Evolutionary conservation across 2,113 vertebrate genomes (phyloP), one percentile per base, ranked within the genome.

Genomic region (Arenaria interpres): DNA sequence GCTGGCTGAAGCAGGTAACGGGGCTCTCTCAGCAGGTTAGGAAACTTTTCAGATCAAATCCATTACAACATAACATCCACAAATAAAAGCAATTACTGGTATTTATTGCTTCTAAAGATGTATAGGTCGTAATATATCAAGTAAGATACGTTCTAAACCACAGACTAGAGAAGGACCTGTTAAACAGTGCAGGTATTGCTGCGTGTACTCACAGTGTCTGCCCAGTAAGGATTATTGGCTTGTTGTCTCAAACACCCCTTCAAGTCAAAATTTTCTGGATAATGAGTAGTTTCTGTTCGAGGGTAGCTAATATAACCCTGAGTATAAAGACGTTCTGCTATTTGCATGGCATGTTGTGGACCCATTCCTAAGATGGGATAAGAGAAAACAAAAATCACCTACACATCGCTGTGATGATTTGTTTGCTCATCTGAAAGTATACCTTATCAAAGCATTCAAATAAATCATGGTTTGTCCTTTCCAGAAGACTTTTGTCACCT

Each of bases 301-400:
- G 99, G 99, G 97, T 99, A 99, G 97, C 99, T 99, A 96, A 99
- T 99, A 83, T 99, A 99, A 46, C 99, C 99, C 93, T 99, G 99
- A 1, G 98, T 99, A 79, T 99, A 99, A 16, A 99, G 98, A 22
- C 99, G 98, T 96, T 99, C 99, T 19, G 99, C 99, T 30, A 99
- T 98, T 97, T 99, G 99, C 99, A 99, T 99, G 90, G 99, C 96
- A 3, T 99, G 99, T 80, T 99, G 99, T 1, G 99, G 99, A 57
- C 99, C 99, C 98, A 99, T 99, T 82, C 99, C 99, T 99, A 75
- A 14, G 21, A 50, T 39, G 19, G 71, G 25, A 89, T 2, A 86
- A 35, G 48, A 92, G 48, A 80, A 64, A 85, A 87, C 8, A 91
- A 79, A 87, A 69, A 45, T 80, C 37, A 95, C 11, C 22, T 12